A percentile compares a stretch with the other conserved stretches of the same genome.
Conservation (phyloP, 2,113 vertebrate genomes). For the Alouatta palliata region DNA sequence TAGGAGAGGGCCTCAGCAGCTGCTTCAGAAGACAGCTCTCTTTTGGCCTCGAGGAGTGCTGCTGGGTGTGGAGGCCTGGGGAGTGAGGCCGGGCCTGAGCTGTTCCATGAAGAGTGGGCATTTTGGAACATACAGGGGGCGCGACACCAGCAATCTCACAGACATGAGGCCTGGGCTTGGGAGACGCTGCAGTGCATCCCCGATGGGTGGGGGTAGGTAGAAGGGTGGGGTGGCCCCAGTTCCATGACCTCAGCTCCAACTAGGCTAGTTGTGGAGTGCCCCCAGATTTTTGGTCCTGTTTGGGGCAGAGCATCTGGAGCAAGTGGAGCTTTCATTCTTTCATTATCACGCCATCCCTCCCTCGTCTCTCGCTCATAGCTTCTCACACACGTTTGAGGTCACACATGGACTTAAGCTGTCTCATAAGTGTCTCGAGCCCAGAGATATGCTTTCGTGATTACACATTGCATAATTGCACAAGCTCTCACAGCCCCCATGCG, state of each 20-base stretch:
- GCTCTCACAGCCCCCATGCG: too few relatives aligned
- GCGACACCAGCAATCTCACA: not conserved
- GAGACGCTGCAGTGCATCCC: not conserved
- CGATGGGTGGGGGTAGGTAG: not conserved
- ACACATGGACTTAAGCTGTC: not conserved
- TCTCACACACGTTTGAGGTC: not conserved
- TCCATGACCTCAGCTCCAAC: not conserved
- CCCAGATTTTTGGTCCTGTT: not conserved
- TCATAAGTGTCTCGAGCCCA: not conserved
- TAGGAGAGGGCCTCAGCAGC: not conserved
- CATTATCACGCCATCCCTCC: not conserved
- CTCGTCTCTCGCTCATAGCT: not conserved
- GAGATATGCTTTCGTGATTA: not conserved
- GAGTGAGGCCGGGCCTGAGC: not conserved
- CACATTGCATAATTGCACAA: rapidly evolving
- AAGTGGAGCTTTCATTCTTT: not conserved
- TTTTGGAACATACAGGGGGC: not conserved
- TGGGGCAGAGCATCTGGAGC: not conserved
- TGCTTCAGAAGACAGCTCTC: not conserved
- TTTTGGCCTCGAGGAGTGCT: not conserved
- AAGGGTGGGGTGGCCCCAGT: not conserved
- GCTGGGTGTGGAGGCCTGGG: not conserved
- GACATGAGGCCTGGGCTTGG: not conserved
- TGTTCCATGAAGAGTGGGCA: not conserved
- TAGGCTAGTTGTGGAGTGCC: not conserved